Percentiles rank a stretch among this genome's conserved stretches.
These are phyloP conservation scores for Ctenochaetus hawaiiensis DNA, from an alignment of 2,797 vertebrate species.

Conservation along the genomic window DNA sequence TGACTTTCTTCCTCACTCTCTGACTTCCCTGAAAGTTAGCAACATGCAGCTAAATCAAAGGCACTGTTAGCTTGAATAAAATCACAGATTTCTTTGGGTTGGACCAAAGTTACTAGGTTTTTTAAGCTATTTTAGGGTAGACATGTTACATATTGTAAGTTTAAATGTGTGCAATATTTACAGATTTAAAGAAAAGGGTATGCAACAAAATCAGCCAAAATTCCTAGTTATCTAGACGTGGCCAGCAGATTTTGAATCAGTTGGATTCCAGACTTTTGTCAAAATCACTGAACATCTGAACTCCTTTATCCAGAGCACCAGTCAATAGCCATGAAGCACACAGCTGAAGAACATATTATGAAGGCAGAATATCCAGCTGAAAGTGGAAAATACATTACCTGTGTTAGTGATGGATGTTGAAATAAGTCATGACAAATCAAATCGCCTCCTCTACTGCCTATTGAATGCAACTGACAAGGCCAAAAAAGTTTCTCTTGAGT, in stretches of 20 bases:
- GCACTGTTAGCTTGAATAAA: too few relatives aligned
- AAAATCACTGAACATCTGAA: not conserved
- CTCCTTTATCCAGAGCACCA: not conserved
- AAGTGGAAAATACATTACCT: conserved; percentile 12
- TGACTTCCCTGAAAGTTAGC: too few relatives aligned
- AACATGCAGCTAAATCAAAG: too few relatives aligned
- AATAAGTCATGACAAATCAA: conserved; percentile 9
- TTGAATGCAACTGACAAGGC: conserved; percentile 2
- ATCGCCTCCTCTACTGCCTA: not conserved
- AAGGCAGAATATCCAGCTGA: not conserved
- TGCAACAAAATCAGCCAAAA: not conserved
- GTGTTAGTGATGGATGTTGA: not conserved
- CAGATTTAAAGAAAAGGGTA: not conserved
- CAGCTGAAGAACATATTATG: not conserved
- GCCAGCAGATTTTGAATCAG: not conserved
- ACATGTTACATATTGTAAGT: not conserved
- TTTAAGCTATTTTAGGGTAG: too few relatives aligned
- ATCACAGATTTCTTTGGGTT: too few relatives aligned
- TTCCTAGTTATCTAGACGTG: not conserved
- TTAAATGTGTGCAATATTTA: not conserved
- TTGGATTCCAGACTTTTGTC: not conserved
- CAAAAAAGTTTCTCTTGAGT: conserved; percentile 2
- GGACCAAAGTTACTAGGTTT: too few relatives aligned
- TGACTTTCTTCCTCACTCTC: too few relatives aligned
- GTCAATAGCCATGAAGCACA: not conserved